Conservation (phyloP, 2,113 vertebrate species). For the Collichthys lucidus region DNA sequence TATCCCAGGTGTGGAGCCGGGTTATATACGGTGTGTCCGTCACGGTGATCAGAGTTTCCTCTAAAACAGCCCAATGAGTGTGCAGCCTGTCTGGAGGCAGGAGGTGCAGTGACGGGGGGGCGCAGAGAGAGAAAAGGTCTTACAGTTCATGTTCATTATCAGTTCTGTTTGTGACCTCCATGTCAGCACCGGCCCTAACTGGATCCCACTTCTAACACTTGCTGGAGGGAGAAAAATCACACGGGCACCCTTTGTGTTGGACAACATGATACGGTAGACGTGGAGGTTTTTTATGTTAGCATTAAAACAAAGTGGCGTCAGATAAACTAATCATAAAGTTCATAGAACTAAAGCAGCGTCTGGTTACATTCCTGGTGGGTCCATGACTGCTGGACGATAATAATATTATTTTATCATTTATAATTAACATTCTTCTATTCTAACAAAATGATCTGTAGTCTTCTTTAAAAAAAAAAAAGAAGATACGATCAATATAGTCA, state of each 20-base stretch:
- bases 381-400: background rate
- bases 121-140: conserved; percentile 64
- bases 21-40: conserved; percentile 78
- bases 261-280: conserved; percentile 26
- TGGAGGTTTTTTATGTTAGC: background rate
- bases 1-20: conserved; percentile 82
- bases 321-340: too few species aligned
- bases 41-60: conserved; percentile 74
- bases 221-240: conserved; percentile 43
- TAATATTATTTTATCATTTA: background rate
- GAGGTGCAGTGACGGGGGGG: too few species aligned
- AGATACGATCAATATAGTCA: background rate
- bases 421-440: too few species aligned
- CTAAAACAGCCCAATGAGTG: conserved; percentile 65
- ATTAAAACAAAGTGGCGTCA: too few species aligned
- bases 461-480: too few species aligned
- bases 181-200: conserved; percentile 73
- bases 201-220: conserved; percentile 58
- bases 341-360: too few species aligned
- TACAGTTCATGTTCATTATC: conserved; percentile 80
- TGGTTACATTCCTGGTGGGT: background rate
- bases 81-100: conserved; percentile 61
- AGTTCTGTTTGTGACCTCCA: conserved; percentile 68
- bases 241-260: conserved; percentile 29
- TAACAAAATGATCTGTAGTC: background rate